Evolutionary conservation across 2,113 vertebrate species (phyloP).

Genomic region (Oxyruncus cristatus): DNA sequence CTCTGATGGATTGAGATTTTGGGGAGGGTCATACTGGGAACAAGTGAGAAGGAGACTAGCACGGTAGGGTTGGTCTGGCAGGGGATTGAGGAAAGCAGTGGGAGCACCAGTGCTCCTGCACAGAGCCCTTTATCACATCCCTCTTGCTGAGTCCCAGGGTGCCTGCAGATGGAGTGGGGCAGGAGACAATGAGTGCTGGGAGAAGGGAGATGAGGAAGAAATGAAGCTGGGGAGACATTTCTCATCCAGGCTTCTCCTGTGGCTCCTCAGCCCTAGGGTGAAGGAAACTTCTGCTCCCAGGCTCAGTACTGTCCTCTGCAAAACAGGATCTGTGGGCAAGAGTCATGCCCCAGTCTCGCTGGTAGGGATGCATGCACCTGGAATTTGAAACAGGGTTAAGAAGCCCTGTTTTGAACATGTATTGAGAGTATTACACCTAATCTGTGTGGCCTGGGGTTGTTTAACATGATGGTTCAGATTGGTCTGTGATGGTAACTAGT

Average conservation of each 20-base stretch:
- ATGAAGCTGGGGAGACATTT: not conserved
- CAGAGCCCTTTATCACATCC: not conserved
- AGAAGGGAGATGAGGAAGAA: not conserved
- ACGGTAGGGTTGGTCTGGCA: not conserved
- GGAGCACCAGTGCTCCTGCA: not conserved
- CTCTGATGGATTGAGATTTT: not conserved
- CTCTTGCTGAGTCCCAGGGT: not conserved
- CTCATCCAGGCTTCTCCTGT: not conserved
- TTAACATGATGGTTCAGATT: not conserved
- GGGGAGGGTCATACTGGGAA: not conserved
- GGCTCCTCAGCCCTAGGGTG: not conserved
- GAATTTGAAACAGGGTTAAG: not conserved
- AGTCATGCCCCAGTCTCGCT: accelerated
- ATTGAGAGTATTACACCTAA: not conserved
- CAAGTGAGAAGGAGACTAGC: not conserved
- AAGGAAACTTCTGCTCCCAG: not conserved
- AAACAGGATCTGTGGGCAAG: not conserved
- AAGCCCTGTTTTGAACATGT: not conserved
- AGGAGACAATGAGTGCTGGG: not conserved
- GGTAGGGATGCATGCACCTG: not conserved
- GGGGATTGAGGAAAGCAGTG: not conserved
- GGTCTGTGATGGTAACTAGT: not conserved
- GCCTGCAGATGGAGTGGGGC: not conserved
- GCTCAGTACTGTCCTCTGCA: not conserved
- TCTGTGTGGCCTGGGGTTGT: not conserved